Evolutionary conservation across 2,888 invertebrate species (phyloP), one percentile per base, ranked within the genome.

Genomic region (Cancer borealis): DNA sequence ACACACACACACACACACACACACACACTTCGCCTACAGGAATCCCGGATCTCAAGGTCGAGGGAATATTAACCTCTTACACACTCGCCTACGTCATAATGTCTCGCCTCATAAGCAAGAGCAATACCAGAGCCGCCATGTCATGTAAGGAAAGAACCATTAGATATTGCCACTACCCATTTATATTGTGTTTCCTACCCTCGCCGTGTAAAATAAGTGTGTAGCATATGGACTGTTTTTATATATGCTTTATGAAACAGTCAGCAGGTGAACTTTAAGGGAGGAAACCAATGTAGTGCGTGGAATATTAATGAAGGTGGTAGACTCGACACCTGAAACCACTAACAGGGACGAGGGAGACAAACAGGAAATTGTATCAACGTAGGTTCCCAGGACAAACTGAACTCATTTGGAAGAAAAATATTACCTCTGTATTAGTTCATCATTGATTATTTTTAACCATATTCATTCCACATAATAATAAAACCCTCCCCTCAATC

Each of bases 21-120:
- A 60, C 60, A 39, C 84, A 39, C 84, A 84, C 84, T 84, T 84
- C 84, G 84, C 84, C 84, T 39, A 30, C 84, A 84, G 84, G n/a
- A 84, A 84, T 84, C 39, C 84, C 30, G 3, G 84, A 39, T 30
- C 84, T 84, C 84, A 84, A 84, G 84, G 84, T 17, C 84, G 17
- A 30, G 84, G 39, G 84, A 84, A 84, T 84, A 39, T 84, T 84
- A 84, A 84, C 84, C 84, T 84, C 84, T 84, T 17, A 39, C 84
- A 12, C 84, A 14, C 54, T 17, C 14, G 26, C 8, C 73, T 73
- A n/a, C 73, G 73, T 73, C 73, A 73, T 73, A 8, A 8, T 79
- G 73, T 26, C 84, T 39, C 26, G 39, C 84, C 84, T 39, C 30
- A 1, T 12, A 26, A 26, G 84, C 73, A n/a, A 8, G n/a, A 26